These are phyloP conservation scores for Apostichopus japonicus DNA, from an alignment of 35 echinoderm and acorn worm species.

Conservation along the genomic window DNA sequence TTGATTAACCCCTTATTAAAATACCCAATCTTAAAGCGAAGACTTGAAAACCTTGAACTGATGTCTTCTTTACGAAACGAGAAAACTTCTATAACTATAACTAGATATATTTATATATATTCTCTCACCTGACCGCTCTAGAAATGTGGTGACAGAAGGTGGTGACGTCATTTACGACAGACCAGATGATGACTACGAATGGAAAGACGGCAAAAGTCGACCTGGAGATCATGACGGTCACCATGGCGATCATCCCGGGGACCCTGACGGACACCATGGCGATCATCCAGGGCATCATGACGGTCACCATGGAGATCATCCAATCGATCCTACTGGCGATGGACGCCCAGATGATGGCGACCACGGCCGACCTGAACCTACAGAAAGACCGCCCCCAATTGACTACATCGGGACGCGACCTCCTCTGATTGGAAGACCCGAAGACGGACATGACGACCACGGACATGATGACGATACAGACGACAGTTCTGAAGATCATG, in stretches of 20 bases:
- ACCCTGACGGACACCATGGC: background rate
- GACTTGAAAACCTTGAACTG: too few species aligned
- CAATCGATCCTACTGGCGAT: background rate
- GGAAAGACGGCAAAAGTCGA: background rate
- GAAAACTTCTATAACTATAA: too few species aligned
- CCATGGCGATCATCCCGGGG: too few species aligned
- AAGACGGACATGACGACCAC: too few species aligned
- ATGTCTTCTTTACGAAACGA: too few species aligned
- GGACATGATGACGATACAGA: too few species aligned
- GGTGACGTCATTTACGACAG: background rate
- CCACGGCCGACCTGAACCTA: background rate
- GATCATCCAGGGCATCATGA: background rate
- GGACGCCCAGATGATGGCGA: background rate
- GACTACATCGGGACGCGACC: too few species aligned
- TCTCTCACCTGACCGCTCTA: background rate
- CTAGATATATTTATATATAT: too few species aligned
- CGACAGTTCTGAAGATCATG: too few species aligned
- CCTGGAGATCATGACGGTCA: background rate
- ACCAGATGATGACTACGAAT: background rate
- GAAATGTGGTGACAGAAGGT: background rate
- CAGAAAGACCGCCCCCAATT: constrained; percentile 7
- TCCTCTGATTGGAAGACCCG: background rate
- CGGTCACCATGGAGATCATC: constrained; percentile 19
- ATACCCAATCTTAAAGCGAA: too few species aligned
- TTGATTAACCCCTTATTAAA: too few species aligned